A percentile compares a stretch with the other conserved stretches of the same genome.
phyloP scores from a whole-genome alignment of 1,140 invertebrate species.

The Euwallacea similis region DNA sequence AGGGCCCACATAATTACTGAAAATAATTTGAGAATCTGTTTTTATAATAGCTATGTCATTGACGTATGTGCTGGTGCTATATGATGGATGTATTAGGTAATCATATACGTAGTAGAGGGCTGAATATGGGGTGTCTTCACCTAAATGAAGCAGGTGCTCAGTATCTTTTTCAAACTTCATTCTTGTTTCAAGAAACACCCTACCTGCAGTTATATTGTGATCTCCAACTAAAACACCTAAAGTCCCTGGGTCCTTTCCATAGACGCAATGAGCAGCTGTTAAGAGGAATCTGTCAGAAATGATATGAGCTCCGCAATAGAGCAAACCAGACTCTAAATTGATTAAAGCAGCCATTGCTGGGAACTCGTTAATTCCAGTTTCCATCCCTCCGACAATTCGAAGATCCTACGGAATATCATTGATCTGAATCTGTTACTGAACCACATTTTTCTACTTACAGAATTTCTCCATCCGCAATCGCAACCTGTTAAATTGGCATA shows the following conservation, averaged over 20 bases:
- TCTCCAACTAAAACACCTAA: slow-evolving; percentile 60
- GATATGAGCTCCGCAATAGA: slow-evolving; percentile 69
- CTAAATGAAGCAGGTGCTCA: slow-evolving; percentile 38
- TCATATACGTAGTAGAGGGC: slow-evolving; percentile 46
- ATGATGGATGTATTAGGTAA: slow-evolving; percentile 54
- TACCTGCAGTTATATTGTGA: slow-evolving; percentile 44
- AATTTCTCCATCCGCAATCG: slow-evolving; percentile 24
- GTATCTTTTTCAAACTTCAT: not conserved
- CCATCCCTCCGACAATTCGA: slow-evolving; percentile 63
- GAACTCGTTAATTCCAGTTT: slow-evolving; percentile 65
- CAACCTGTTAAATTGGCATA: slow-evolving; percentile 1
- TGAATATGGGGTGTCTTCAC: slow-evolving; percentile 49
- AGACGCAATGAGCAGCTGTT: slow-evolving; percentile 71
- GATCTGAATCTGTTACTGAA: not conserved
- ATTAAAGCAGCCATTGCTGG: slow-evolving; percentile 68
- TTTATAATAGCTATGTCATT: slow-evolving; percentile 68
- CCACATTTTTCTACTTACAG: not conserved
- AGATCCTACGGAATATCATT: not conserved
- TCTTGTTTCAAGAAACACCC: not conserved
- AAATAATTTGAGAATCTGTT: slow-evolving; percentile 56
- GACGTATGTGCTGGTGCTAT: slow-evolving; percentile 51
- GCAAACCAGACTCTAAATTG: slow-evolving; percentile 45
- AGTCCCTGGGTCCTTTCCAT: slow-evolving; percentile 26
- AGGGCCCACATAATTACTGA: slow-evolving; percentile 60
- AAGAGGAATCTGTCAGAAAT: slow-evolving; percentile 63